phyloP scores from a whole-genome alignment of 2,113 vertebrate genomes.

The Barnardius zonarius region DNA sequence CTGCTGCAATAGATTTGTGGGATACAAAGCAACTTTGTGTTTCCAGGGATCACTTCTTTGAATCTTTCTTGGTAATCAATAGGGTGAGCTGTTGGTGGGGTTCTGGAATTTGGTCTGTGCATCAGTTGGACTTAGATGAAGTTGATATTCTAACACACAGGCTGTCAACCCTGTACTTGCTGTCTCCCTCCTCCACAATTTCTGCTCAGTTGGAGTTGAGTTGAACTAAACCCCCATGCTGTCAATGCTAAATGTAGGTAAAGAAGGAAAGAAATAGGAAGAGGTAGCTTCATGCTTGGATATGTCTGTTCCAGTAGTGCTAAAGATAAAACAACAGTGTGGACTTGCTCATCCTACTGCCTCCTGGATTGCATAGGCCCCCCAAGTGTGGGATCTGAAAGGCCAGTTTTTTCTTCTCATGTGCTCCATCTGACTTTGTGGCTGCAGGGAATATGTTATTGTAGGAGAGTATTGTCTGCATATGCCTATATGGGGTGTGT shows the following conservation, averaged over 20 bases:
- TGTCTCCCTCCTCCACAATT: background rate
- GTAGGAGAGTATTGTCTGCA: background rate
- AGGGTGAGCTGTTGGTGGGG: background rate
- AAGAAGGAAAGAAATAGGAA: background rate
- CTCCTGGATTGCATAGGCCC: background rate
- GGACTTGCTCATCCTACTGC: background rate
- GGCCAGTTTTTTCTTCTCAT: background rate
- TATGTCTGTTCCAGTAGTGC: background rate
- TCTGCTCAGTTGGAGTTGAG: background rate
- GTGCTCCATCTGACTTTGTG: background rate
- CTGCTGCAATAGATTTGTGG: background rate
- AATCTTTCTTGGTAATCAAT: background rate
- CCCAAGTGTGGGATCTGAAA: background rate
- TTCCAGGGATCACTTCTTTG: background rate
- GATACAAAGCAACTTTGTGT: accelerated
- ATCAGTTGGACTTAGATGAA: background rate
- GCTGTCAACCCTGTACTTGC: background rate
- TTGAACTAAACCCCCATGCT: background rate
- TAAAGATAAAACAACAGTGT: background rate
- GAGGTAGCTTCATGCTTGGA: background rate
- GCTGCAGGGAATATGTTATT: background rate
- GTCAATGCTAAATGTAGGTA: background rate
- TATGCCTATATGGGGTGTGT: background rate
- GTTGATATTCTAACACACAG: background rate
- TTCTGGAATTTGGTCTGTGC: background rate